A percentile compares a stretch with the other conserved stretches of the same genome.
These are phyloP conservation scores for Dascyllus trimaculatus DNA, from an alignment of 2,113 vertebrate genomes.

Conservation along the genomic window DNA sequence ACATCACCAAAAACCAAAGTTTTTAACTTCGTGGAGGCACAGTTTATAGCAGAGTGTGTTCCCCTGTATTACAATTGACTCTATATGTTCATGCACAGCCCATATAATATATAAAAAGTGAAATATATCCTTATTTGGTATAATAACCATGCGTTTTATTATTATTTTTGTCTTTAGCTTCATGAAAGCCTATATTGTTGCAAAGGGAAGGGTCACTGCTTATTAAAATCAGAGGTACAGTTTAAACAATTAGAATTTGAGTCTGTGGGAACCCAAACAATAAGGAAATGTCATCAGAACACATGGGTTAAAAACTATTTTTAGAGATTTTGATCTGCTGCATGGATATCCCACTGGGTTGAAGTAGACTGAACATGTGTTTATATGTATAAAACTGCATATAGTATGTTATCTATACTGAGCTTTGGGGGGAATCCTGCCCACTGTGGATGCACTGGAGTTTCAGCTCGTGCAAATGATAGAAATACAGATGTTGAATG, in stretches of 20 bases:
- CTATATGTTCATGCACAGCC: background rate
- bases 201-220: background rate
- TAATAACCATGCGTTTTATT: background rate
- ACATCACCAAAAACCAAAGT: too few species aligned
- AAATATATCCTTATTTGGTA: background rate
- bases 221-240: background rate
- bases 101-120: background rate
- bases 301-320: too few species aligned
- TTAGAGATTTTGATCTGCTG: background rate
- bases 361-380: background rate
- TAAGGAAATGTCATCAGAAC: too few species aligned
- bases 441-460: slow-evolving; percentile 18
- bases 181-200: background rate
- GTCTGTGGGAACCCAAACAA: too few species aligned
- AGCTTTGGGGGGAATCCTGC: background rate
- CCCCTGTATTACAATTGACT: too few species aligned
- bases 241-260: too few species aligned
- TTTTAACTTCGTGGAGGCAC: too few species aligned
- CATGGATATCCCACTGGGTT: background rate
- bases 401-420: slow-evolving; percentile 17
- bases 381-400: background rate
- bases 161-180: background rate
- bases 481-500: slow-evolving; percentile 14
- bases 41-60: too few species aligned
- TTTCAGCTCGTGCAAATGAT: slow-evolving; percentile 36